Base-by-base conservation (phyloP, 2,888 invertebrate species). In the Chromoteleia sp. region DNA sequence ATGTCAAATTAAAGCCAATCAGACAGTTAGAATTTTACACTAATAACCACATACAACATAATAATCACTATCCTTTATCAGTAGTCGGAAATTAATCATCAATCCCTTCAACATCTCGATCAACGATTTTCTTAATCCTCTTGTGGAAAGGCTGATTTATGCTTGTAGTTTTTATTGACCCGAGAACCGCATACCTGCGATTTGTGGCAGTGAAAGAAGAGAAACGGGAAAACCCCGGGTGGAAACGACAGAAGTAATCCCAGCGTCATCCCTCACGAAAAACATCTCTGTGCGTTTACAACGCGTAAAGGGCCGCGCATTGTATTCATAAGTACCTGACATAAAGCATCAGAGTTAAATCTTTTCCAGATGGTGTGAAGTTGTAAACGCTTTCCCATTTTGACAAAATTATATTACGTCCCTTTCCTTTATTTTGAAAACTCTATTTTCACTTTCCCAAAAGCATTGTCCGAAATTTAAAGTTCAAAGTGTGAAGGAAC, bases 301-400 rank as follows among this genome's bases (percentile, higher is more conserved):
- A 41, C 75, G 58, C 71, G 63, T 63, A 77, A 73, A 68, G 74
- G 67, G 76, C 70, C 67, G 59, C 56, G 71, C 67, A 71, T 81
- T 76, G 81, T 81, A n/a, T n/a, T 14, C 45, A 58, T 76, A 84
- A 86, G 86, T 87, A 87, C 87, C 87, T 87, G 86, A 82, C 82
- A 84, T 86, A 82, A 84, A 84, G 77, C 70, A 76, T 73, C 70
- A 71, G 76, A 75, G 79, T 83, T 82, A 87, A 85, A 87, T 86
- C 85, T 84, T 81, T 79, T 78, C 83, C 86, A 86, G 86, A 86
- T 86, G 87, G 84, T 82, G 77, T 36, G 54, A 80, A 74, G 50
- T 48, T 58, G 50, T 77, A 71, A 78, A 78, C 33, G 67, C 56
- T 77, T 76, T 80, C 30, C 67, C 43, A 74, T 71, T 73, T 59